Base-by-base conservation (phyloP, 2,797 vertebrate species). In the Lacerta bilineata region DNA sequence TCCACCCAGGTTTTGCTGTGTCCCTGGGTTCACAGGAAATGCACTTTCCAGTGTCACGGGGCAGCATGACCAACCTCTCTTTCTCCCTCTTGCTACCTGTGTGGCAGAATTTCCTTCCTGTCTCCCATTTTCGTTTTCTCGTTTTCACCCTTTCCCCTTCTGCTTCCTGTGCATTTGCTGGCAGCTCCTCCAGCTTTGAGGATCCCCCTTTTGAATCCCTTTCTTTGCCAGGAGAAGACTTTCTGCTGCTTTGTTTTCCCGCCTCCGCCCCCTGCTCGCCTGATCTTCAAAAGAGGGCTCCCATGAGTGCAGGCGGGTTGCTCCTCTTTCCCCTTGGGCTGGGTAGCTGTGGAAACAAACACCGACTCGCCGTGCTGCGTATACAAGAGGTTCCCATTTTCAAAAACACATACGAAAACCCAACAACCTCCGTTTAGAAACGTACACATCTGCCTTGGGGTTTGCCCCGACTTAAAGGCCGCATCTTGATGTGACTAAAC, bases 321-420 rank as follows among this genome's bases (percentile, higher is more conserved):
- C 0, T 8, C n/a, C 83, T 23, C 15, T 0, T 80, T 84, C 64
- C 11, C n/a, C 29, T n/a, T 39, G 39, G 66, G 43, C 71, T 2
- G 46, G 64, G 3, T 39, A 80, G 15, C 61, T 72, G 1, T 76
- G 39, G 83, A 76, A 83, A 25, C 20, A 0, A 8, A 4, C 4
- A 0, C 29, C 1, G 0, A 0, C 20, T 55, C 46, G 15, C 66
- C 25, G 1, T 9, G 3, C 8, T 27, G 50, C 2, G 13, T 13
- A 11, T 41, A 5, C 39, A 5, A 5, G 13, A 8, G 7, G 29
- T 33, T 23, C 71, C 55, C 61, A 41, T 18, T 82, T 61, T n/a
- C 68, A 82, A 76, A 39, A 20, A 61, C 59, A 61, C 59, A 20
- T 20, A 61, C 59, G 20, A 17, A 61, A 61, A 6, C 50, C 50